Evolutionary conservation across 2,113 vertebrate species (phyloP), one percentile per base, ranked within the genome.

Genomic region (Numida meleagris): DNA sequence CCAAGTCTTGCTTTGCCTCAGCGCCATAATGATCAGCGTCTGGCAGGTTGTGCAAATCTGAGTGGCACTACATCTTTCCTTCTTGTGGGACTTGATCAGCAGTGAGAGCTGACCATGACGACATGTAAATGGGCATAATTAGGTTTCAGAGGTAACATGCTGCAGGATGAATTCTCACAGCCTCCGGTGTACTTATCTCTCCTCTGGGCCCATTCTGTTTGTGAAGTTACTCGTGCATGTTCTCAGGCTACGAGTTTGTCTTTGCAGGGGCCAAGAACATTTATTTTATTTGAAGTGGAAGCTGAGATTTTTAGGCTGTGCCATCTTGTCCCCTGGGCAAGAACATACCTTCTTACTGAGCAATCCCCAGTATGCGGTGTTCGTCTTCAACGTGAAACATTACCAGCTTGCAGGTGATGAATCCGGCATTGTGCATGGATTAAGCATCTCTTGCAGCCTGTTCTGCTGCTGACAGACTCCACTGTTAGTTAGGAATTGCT

Each of bases 71-170:
- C 66, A 34, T 33, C 19, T 73, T 36, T 68, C 38, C 29, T 27
- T 61, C 29, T 27, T 57, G 36, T 0, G 1, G 42, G 51, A 55
- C 34, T 61, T 0, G 2, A 6, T 51, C 25, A 46, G 46, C 33
- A 43, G 53, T 20, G 45, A 45, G 46, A 31, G n/a, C 40, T 71
- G 48, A 61, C 2, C 2, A 4, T 17, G 43, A 6, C 43, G 66
- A 31, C 6, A 11, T 73, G 76, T 73, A 51, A 73, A 51, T 31
- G 8, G 23, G 5, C 4, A 9, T n/a, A 36, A 48, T 48, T 57
- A 33, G 3, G 9, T 88, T 94, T 79, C 29, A 68, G 78, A 87
- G 25, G 33, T 65, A 68, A 59, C 10, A 15, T 17, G 27, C 14
- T 68, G 34, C 36, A 53, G 61, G 59, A 75, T 38, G 5, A 78